Evolutionary conservation across 1,140 invertebrate genomes (phyloP).

Genomic region (Drosophila trapezifrons): DNA sequence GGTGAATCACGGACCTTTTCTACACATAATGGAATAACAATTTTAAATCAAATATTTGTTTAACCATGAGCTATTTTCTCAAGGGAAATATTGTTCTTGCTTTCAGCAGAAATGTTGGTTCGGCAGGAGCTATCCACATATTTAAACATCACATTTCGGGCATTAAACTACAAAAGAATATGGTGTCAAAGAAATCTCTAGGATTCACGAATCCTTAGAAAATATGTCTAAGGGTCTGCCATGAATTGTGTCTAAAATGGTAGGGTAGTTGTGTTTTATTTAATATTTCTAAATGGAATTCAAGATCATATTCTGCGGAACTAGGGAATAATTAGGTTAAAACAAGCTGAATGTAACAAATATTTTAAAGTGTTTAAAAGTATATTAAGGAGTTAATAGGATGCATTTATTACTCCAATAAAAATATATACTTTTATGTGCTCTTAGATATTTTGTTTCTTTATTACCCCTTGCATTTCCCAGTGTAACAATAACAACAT

Average conservation of each 20-base stretch:
- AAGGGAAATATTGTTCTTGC: neutral
- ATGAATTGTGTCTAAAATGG: neutral
- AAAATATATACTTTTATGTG: neutral
- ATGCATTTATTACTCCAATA: neutral
- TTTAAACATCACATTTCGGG: neutral
- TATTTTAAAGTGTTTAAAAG: neutral
- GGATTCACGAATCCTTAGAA: too few species aligned
- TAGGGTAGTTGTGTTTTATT: too few species aligned
- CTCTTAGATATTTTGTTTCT: neutral
- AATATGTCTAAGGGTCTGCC: too few species aligned
- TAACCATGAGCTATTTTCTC: slow-evolving; percentile 6
- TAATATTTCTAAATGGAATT: too few species aligned
- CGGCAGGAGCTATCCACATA: too few species aligned
- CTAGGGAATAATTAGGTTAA: too few species aligned
- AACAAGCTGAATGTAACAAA: too few species aligned
- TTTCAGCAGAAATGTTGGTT: neutral
- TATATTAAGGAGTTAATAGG: neutral
- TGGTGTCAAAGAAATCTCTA: neutral
- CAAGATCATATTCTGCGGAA: too few species aligned
- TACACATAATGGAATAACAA: neutral
- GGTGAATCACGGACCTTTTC: slow-evolving; percentile 20
- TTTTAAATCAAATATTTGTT: slow-evolving; percentile 13
- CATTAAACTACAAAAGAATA: neutral
- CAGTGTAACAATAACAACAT: neutral
- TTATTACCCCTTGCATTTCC: neutral